A percentile compares a stretch with the other conserved stretches of the same genome.
These are phyloP conservation scores for Eclectus roratus DNA, from an alignment of 2,113 vertebrate species.

Conservation along the genomic window DNA sequence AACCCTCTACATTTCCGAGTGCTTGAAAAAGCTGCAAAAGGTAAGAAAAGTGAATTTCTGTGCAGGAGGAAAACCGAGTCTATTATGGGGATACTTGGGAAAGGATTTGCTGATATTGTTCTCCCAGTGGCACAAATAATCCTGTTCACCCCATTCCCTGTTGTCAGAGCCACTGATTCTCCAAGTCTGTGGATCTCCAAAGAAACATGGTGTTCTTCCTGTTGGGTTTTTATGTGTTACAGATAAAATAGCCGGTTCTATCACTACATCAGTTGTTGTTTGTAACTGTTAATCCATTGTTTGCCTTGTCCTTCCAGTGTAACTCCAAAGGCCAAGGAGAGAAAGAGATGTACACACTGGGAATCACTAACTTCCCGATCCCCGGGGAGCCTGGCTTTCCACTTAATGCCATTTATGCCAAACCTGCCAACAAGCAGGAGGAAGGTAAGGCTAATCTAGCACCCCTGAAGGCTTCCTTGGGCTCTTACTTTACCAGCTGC, in stretches of 20 bases:
- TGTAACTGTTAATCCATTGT: neutral
- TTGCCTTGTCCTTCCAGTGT: conserved; percentile 79
- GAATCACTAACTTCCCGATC: conserved; percentile 98
- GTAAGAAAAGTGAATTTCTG: conserved; percentile 66
- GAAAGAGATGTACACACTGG: conserved; percentile 98
- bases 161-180: neutral
- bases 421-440: conserved; percentile 80
- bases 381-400: conserved; percentile 98
- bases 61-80: neutral
- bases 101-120: neutral
- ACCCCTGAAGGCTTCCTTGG: neutral
- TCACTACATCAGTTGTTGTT: neutral
- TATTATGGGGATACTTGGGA: neutral
- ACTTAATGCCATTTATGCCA: conserved; percentile 93
- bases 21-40: conserved; percentile 97
- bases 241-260: neutral
- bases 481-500: neutral
- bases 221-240: neutral
- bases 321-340: conserved; percentile 94
- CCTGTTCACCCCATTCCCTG: neutral
- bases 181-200: neutral
- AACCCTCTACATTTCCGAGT: conserved; percentile 98
- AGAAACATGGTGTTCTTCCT: neutral
- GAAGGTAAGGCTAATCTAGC: conserved; percentile 73
- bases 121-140: neutral